phyloP scores from a whole-genome alignment of 2,888 invertebrate species.

The Andrena chrysosceles region DNA sequence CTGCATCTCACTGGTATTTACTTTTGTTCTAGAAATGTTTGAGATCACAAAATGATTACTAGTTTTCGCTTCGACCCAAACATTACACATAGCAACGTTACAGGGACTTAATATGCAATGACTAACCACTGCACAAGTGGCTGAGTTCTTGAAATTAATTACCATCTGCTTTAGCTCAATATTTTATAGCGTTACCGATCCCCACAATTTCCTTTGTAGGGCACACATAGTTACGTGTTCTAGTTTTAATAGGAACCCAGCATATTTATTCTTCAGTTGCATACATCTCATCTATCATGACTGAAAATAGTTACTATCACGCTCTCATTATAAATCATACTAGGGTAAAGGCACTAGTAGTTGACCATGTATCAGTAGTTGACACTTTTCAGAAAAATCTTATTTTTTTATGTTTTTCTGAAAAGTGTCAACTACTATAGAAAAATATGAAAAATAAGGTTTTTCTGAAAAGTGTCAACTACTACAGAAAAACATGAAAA shows the following conservation, averaged over 20 bases:
- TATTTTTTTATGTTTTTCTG: no score
- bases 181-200: slow-evolving; percentile 6
- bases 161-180: slow-evolving; percentile 13
- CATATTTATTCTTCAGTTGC: slow-evolving; percentile 9
- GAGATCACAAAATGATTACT: slow-evolving; percentile 10
- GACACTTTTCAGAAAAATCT: no score
- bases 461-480: no score
- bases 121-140: slow-evolving; percentile 25
- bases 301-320: not conserved
- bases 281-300: not conserved
- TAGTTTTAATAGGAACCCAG: not conserved
- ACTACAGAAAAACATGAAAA: no score
- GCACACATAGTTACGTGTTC: slow-evolving; percentile 13
- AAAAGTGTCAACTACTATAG: no score
- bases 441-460: no score
- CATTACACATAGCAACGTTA: slow-evolving; percentile 22
- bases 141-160: slow-evolving; percentile 10
- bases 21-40: slow-evolving; percentile 19
- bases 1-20: slow-evolving; percentile 21
- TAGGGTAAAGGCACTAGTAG: no score
- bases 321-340: not conserved
- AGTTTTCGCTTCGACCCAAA: slow-evolving; percentile 32
- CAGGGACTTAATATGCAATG: no score
- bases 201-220: slow-evolving; percentile 3
- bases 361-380: no score